A percentile compares a stretch with the other conserved stretches of the same genome.
These are phyloP conservation scores for Entelurus aequoreus DNA, from an alignment of 2,113 vertebrate species.

Conservation along the genomic window DNA sequence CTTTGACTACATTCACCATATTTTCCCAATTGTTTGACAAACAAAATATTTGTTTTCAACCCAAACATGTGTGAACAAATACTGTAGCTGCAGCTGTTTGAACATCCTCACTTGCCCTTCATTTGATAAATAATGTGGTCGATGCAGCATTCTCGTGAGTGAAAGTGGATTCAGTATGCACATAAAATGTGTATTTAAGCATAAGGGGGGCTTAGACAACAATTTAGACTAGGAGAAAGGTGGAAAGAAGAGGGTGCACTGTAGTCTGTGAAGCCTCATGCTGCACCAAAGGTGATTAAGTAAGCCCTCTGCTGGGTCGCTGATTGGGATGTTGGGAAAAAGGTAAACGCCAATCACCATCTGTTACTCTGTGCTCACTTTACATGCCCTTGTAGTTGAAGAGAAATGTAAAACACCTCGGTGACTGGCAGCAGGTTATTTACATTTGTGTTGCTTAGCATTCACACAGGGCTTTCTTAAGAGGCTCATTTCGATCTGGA, in stretches of 20 bases:
- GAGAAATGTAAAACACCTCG: slow-evolving; percentile 34
- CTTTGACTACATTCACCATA: too few relatives aligned
- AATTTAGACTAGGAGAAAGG: background rate
- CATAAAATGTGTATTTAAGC: slow-evolving; percentile 7
- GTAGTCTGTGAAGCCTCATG: slow-evolving; percentile 14
- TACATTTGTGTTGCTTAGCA: slow-evolving; percentile 24
- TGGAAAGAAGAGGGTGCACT: slow-evolving; percentile 9
- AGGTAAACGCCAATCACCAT: slow-evolving; percentile 50
- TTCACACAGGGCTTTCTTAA: slow-evolving; percentile 15
- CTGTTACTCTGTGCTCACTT: slow-evolving; percentile 51
- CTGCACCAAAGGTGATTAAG: slow-evolving; percentile 57
- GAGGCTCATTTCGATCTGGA: slow-evolving; percentile 17
- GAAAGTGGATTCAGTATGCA: slow-evolving; percentile 6
- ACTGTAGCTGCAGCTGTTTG: background rate
- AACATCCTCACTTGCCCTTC: slow-evolving; percentile 2
- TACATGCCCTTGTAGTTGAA: slow-evolving; percentile 44
- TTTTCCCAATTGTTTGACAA: too few relatives aligned
- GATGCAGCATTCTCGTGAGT: slow-evolving; percentile 13
- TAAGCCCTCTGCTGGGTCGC: slow-evolving; percentile 49
- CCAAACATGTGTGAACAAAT: background rate
- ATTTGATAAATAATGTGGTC: slow-evolving; percentile 51
- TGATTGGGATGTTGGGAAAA: slow-evolving; percentile 37
- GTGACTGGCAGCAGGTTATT: slow-evolving; percentile 26
- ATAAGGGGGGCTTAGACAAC: background rate
- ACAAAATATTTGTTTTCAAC: too few relatives aligned